A percentile compares a stretch with the other conserved stretches of the same genome.
These are phyloP conservation scores for Phataginus tricuspis DNA, from an alignment of 2,797 vertebrate genomes.

Conservation along the genomic window DNA sequence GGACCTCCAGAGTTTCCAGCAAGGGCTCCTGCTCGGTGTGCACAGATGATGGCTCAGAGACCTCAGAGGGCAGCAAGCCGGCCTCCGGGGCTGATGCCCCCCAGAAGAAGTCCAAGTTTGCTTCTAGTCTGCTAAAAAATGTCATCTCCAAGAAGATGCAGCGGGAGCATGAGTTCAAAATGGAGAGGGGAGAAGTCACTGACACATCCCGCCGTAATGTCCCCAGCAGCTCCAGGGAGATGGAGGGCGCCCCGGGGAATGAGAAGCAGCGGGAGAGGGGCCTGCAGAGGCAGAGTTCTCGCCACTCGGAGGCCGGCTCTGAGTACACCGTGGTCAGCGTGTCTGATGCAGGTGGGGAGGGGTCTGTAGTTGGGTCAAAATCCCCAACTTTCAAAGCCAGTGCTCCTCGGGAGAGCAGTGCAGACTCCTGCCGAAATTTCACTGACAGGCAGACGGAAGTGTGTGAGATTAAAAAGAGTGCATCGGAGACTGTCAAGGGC, in stretches of 20 bases:
- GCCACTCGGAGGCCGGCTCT: conserved; percentile 91
- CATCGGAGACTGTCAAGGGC: conserved; percentile 88
- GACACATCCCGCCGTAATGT: conserved; percentile 86
- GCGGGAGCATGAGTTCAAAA: conserved; percentile 94
- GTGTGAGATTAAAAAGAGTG: conserved; percentile 89
- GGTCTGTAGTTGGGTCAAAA: conserved; percentile 81
- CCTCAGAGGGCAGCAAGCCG: conserved; percentile 80
- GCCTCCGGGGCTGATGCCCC: conserved; percentile 77
- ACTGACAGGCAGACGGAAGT: conserved; percentile 80
- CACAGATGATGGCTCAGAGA: conserved; percentile 86
- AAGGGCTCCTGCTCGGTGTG: conserved; percentile 85
- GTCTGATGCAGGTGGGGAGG: conserved; percentile 85
- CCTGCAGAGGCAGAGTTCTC: conserved; percentile 90
- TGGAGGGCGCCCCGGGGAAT: fast-evolving
- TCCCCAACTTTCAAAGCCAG: conserved; percentile 88
- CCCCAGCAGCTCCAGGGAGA: conserved; percentile 63
- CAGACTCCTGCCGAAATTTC: conserved; percentile 59
- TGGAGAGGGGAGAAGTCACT: conserved; percentile 92
- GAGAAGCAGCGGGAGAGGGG: conserved; percentile 82
- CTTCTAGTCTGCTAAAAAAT: conserved; percentile 96
- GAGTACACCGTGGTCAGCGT: conserved; percentile 86
- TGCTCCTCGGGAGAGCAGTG: conserved; percentile 80
- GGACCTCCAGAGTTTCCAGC: conserved; percentile 81
- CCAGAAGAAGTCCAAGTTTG: conserved; percentile 93
- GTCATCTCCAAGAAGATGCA: conserved; percentile 99